A percentile compares a stretch with the other conserved stretches of the same genome.
Evolutionary conservation across 2,113 vertebrate species (phyloP).

Genomic region (Micronycteris hirsuta): DNA sequence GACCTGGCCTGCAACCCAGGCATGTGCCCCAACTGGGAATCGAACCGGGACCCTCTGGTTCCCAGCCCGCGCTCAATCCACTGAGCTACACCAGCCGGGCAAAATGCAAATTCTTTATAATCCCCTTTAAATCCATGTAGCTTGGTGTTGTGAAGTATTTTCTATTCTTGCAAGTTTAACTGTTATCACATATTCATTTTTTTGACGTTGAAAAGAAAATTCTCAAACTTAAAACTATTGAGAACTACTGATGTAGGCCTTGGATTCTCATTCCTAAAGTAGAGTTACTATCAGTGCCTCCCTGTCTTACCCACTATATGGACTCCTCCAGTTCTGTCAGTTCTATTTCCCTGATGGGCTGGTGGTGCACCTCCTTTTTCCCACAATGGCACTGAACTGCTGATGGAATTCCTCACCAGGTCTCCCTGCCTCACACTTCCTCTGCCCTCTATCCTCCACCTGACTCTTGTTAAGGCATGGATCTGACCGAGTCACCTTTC

Average conservation of each 20-base stretch:
- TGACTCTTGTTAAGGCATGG: background rate
- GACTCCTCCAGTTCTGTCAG: background rate
- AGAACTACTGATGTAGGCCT: background rate
- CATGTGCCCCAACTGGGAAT: too few relatives aligned
- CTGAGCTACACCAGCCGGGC: too few relatives aligned
- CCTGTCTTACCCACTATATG: background rate
- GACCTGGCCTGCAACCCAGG: too few relatives aligned
- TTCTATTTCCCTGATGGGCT: background rate
- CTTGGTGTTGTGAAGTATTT: background rate
- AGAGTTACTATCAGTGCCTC: background rate
- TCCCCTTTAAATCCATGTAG: background rate
- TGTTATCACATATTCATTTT: background rate
- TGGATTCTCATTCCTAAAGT: background rate
- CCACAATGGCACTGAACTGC: background rate
- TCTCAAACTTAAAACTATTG: background rate
- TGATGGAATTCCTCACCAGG: fast-evolving
- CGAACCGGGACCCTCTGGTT: too few relatives aligned
- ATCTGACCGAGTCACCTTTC: background rate
- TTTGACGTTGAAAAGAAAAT: background rate
- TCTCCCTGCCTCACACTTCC: background rate
- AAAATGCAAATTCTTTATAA: background rate
- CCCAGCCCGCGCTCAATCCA: too few relatives aligned
- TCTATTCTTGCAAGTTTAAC: background rate
- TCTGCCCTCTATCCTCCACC: background rate
- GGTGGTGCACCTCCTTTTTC: background rate